Percentiles rank a stretch among this genome's conserved stretches.
Evolutionary conservation across 2,797 vertebrate species (phyloP).

Genomic region (Phrynocephalus forsythii): DNA sequence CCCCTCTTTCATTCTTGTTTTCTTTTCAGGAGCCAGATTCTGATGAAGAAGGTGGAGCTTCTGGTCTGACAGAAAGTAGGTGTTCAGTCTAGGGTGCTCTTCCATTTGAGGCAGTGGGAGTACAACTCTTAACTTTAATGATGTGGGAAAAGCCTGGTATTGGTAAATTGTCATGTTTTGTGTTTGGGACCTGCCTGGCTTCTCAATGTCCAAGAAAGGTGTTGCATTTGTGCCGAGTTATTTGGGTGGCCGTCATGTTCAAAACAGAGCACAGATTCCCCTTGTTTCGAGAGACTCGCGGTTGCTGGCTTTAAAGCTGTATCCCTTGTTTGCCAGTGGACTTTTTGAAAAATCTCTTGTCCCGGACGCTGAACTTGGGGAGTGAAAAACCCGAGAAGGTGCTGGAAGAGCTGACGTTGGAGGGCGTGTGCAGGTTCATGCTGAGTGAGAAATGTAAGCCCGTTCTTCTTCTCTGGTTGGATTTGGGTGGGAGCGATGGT

Average conservation of each 20-base stretch:
- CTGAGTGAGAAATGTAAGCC: conserved; percentile 87
- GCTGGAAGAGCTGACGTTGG: conserved; percentile 88
- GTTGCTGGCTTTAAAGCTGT: neutral
- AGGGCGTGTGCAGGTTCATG: conserved; percentile 86
- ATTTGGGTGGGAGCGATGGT: neutral
- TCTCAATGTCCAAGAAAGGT: no score
- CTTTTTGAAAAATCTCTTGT: conserved; percentile 88
- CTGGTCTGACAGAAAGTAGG: conserved; percentile 84
- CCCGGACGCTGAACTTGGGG: conserved; percentile 84
- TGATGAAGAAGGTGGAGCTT: conserved; percentile 80
- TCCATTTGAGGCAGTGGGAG: neutral
- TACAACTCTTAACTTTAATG: neutral
- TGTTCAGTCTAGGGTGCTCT: neutral
- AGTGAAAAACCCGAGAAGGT: conserved; percentile 81
- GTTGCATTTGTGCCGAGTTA: neutral
- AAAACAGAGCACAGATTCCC: neutral
- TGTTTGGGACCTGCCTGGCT: neutral
- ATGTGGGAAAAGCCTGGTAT: no score
- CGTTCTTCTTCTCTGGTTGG: neutral
- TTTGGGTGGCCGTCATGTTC: neutral
- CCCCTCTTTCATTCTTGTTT: neutral
- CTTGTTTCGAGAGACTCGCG: neutral
- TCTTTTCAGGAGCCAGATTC: conserved; percentile 77
- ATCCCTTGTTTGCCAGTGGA: conserved; percentile 82
- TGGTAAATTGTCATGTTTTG: neutral